These are phyloP conservation scores for Cirrhinus molitorella DNA, from an alignment of 2,797 vertebrate species.

Conservation along the genomic window DNA sequence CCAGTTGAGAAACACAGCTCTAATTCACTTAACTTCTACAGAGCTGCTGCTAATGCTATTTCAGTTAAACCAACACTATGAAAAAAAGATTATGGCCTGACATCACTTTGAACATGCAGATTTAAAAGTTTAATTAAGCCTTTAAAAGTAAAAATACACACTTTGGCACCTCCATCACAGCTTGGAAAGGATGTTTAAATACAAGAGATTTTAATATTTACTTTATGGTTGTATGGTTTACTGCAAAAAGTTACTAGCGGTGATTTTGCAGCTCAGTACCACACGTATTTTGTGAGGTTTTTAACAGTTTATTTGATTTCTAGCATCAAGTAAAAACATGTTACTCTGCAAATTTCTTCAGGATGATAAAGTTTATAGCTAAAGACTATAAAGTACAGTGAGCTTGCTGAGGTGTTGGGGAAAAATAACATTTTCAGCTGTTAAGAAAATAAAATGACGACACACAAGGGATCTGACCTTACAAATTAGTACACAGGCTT, in stretches of 20 bases:
- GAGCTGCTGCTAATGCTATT: conserved; percentile 12
- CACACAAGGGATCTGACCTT: conserved; percentile 24
- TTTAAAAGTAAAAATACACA: conserved; percentile 34
- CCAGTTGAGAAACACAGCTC: neutral
- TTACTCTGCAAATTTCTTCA: conserved; percentile 35
- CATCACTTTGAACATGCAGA: neutral
- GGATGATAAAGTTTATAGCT: conserved; percentile 31
- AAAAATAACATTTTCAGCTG: conserved; percentile 69
- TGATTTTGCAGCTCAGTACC: conserved; percentile 35
- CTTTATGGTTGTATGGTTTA: conserved; percentile 31
- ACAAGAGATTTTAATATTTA: conserved; percentile 32
- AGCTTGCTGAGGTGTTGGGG: neutral
- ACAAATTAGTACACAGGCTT: conserved; percentile 31
- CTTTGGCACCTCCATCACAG: conserved; percentile 27
- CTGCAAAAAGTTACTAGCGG: conserved; percentile 25
- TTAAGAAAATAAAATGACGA: conserved; percentile 57
- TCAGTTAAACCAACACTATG: neutral
- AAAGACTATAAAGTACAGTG: conserved; percentile 5
- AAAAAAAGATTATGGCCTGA: neutral
- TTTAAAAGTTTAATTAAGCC: conserved; percentile 7
- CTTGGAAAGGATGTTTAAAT: conserved; percentile 22
- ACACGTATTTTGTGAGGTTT: conserved; percentile 39
- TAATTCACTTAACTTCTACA: neutral
- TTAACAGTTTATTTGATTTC: conserved; percentile 47
- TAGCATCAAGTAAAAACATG: conserved; percentile 39